phyloP scores from a whole-genome alignment of 2,888 invertebrate genomes.

The Lithophane socia region DNA sequence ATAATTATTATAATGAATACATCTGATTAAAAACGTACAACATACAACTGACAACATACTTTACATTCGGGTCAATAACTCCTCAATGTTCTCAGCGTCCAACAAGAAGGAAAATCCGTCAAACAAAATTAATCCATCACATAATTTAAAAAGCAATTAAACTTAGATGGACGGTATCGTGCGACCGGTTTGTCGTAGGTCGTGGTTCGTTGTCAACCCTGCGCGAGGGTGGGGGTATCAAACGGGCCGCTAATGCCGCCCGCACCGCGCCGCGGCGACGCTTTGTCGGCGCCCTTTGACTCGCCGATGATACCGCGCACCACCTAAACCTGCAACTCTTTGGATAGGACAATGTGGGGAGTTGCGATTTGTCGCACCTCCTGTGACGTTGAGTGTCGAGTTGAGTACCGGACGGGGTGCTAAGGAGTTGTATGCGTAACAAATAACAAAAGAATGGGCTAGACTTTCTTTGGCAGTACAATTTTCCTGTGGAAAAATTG shows the following conservation, averaged over 20 bases:
- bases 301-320: constrained; percentile 82
- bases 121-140: constrained; percentile 60
- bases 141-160: constrained; percentile 74
- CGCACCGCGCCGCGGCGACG: constrained; percentile 84
- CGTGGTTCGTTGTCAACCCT: constrained; percentile 81
- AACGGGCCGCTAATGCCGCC: constrained; percentile 89
- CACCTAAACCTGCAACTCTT: constrained; percentile 74
- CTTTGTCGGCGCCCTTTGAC: constrained; percentile 90
- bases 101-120: constrained; percentile 51
- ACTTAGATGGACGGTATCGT: constrained; percentile 65
- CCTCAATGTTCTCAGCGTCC: constrained; percentile 22
- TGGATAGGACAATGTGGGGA: constrained; percentile 68
- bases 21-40: constrained; percentile 1
- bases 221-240: constrained; percentile 81
- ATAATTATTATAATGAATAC: not conserved
- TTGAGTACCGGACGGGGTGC: constrained; percentile 34
- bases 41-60: constrained; percentile 22
- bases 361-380: constrained; percentile 65
- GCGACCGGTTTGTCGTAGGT: constrained; percentile 77
- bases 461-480: constrained; percentile 2
- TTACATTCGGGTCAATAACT: constrained; percentile 31
- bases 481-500: not conserved
- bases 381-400: constrained; percentile 27
- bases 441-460: constrained; percentile 34
- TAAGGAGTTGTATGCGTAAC: constrained; percentile 19